phyloP scores from a whole-genome alignment of 2,888 invertebrate genomes.

The Heliconius cydno region DNA sequence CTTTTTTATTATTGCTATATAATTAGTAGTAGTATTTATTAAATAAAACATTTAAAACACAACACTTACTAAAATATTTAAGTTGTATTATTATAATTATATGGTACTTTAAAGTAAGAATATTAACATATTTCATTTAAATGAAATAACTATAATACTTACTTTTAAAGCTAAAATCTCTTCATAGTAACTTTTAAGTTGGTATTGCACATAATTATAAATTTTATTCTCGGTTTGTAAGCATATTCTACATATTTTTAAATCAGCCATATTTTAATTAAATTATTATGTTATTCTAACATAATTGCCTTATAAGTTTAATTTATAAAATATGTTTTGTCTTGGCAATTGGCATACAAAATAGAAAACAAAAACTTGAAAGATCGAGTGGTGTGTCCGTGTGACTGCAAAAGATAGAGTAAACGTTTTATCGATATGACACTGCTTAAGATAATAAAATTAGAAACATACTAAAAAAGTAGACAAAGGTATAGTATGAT shows the following conservation, averaged over 20 bases:
- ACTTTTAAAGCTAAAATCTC: conserved; percentile 65
- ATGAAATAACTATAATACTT: conserved; percentile 47
- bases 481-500: too few species aligned
- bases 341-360: background rate
- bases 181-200: conserved; percentile 67
- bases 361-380: conserved; percentile 15
- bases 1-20: background rate
- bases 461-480: background rate
- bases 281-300: background rate
- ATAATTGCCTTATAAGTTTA: background rate
- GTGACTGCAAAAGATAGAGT: background rate
- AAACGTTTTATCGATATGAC: background rate
- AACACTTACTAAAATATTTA: background rate
- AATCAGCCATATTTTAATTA: conserved; percentile 45
- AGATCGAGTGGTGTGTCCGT: background rate
- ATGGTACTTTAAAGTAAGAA: background rate
- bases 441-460: background rate
- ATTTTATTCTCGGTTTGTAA: conserved; percentile 62
- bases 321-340: background rate
- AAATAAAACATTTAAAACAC: background rate
- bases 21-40: background rate
- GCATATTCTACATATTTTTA: conserved; percentile 69
- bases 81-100: background rate
- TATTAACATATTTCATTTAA: background rate
- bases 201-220: conserved; percentile 60